phyloP scores from a whole-genome alignment of 2,888 invertebrate genomes.

The Stenichneumon culpator region DNA sequence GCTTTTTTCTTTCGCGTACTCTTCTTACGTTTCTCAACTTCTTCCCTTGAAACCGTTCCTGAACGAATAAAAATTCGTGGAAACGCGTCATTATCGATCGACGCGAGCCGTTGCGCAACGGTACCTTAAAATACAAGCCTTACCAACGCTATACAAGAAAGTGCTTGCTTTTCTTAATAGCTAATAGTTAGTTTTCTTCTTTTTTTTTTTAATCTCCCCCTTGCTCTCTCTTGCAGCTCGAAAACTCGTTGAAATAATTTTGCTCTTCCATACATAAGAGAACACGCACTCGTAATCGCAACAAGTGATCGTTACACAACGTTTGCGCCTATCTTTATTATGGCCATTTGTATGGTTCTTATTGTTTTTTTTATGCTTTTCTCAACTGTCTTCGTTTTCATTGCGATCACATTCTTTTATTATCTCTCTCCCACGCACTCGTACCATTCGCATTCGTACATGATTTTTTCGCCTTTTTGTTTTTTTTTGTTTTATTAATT shows the following conservation, averaged over 20 bases:
- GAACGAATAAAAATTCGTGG: constrained; percentile 13
- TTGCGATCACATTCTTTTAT: constrained; percentile 32
- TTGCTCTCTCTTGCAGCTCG: constrained; percentile 66
- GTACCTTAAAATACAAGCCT: constrained; percentile 65
- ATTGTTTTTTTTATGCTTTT: constrained; percentile 34
- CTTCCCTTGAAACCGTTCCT: not conserved
- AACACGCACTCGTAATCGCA: constrained; percentile 44
- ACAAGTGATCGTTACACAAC: constrained; percentile 57
- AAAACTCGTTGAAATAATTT: constrained; percentile 69
- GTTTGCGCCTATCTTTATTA: constrained; percentile 70
- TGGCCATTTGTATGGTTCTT: constrained; percentile 73
- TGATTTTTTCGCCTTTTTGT: constrained; percentile 37
- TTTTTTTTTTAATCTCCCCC: constrained; percentile 29
- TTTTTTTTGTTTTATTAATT: constrained; percentile 32
- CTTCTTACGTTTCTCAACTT: not conserved
- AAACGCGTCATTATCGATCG: constrained; percentile 40
- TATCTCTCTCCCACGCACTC: constrained; percentile 32
- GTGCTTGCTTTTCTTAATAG: constrained; percentile 62
- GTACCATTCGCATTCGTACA: constrained; percentile 43
- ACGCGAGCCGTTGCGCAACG: constrained; percentile 54
- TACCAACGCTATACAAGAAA: constrained; percentile 69
- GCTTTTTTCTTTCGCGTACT: not conserved
- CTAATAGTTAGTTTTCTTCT: constrained; percentile 63
- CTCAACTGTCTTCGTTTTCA: constrained; percentile 48
- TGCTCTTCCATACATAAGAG: constrained; percentile 36